phyloP scores from a whole-genome alignment of 2,113 vertebrate species.

The Gambusia holbrooki region DNA sequence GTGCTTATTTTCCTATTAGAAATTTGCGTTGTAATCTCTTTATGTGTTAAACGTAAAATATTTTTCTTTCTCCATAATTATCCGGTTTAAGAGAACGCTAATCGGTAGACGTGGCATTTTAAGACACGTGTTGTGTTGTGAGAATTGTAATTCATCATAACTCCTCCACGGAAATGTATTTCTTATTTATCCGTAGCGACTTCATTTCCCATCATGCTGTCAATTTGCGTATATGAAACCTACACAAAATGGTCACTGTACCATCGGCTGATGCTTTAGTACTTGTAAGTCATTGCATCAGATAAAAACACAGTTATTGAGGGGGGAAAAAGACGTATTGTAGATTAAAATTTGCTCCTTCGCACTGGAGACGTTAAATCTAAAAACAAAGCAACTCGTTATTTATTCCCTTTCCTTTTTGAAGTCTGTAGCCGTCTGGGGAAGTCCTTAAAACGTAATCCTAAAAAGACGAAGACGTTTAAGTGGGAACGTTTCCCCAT shows the following conservation, averaged over 20 bases:
- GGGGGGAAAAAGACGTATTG: neutral
- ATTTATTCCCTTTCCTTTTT: neutral
- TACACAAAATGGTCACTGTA: neutral
- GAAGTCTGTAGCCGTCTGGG: neutral
- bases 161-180: no score
- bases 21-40: neutral
- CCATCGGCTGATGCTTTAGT: neutral
- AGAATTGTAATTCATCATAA: neutral
- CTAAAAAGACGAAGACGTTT: slow-evolving; percentile 29
- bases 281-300: neutral
- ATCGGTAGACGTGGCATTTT: no score
- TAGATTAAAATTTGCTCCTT: neutral
- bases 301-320: neutral
- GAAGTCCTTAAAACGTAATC: slow-evolving; percentile 15
- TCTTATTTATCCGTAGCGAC: neutral
- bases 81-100: neutral
- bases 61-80: neutral
- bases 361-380: neutral
- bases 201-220: neutral
- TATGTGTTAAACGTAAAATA: neutral
- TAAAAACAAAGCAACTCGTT: neutral
- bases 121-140: no score
- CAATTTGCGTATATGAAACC: neutral
- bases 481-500: slow-evolving; percentile 6
- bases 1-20: neutral